Percentiles rank a stretch among this genome's conserved stretches.
These are phyloP conservation scores for Scatophagus argus DNA, from an alignment of 2,113 vertebrate species.

Conservation along the genomic window DNA sequence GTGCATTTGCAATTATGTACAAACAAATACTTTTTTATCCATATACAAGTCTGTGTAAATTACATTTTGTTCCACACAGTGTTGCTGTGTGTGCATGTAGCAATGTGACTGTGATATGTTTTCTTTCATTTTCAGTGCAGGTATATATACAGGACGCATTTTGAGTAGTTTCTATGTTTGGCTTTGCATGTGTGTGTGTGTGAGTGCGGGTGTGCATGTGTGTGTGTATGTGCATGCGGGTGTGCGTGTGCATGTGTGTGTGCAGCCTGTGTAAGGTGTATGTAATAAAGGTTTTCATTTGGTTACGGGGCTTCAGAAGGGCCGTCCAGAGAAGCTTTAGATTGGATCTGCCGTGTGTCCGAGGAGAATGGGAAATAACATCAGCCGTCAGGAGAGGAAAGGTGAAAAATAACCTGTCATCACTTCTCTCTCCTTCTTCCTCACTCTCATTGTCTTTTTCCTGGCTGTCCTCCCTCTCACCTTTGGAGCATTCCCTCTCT, in stretches of 20 bases:
- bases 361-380: constrained; percentile 82
- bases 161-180: background rate
- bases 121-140: background rate
- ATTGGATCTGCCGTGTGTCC: constrained; percentile 83
- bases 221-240: background rate
- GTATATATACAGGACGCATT: background rate
- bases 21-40: background rate
- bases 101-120: constrained; percentile 15
- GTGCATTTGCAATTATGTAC: constrained; percentile 4
- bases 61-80: background rate
- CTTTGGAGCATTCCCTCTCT: constrained; percentile 20
- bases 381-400: constrained; percentile 78
- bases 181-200: background rate
- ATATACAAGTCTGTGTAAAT: background rate
- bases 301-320: constrained; percentile 80
- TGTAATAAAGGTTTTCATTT: constrained; percentile 85
- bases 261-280: constrained; percentile 51
- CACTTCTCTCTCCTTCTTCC: constrained; percentile 65
- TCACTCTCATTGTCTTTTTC: constrained; percentile 25
- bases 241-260: constrained; percentile 1
- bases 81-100: background rate
- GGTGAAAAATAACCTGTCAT: constrained; percentile 89
- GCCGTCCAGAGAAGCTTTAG: constrained; percentile 78
- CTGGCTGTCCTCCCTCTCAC: constrained; percentile 37
- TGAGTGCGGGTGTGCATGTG: constrained; percentile 4